Conservation (phyloP, 2,113 vertebrate species). For the Halichoerus grypus region DNA sequence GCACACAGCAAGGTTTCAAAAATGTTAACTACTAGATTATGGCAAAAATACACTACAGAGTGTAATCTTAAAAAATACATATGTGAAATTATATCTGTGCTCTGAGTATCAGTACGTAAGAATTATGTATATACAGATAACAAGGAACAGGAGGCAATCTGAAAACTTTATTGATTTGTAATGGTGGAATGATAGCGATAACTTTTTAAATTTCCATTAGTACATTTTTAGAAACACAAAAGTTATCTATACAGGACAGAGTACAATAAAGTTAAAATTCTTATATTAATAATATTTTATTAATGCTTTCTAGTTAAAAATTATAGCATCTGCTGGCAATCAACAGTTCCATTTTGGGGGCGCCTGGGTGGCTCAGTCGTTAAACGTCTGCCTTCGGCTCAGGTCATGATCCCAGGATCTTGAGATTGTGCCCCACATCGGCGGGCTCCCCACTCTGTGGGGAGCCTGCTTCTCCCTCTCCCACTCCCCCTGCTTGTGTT, state of each 20-base stretch:
- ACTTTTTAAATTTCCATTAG: background rate
- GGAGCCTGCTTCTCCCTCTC: no score
- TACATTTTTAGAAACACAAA: background rate
- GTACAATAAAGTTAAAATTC: background rate
- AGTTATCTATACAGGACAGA: background rate
- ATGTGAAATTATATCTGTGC: background rate
- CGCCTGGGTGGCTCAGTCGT: no score
- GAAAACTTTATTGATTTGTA: background rate
- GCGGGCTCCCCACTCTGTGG: no score
- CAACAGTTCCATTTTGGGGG: background rate
- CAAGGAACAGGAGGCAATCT: background rate
- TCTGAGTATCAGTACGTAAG: background rate
- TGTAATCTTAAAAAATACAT: background rate
- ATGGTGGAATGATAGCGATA: background rate
- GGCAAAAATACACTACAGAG: background rate
- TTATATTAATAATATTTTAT: background rate
- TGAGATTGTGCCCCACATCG: no score
- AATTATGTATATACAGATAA: background rate
- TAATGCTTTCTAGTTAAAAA: conserved; percentile 35
- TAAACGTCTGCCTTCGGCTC: no score
- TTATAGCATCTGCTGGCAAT: background rate
- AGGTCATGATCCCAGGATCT: no score
- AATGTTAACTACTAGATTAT: background rate
- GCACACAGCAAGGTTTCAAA: background rate
- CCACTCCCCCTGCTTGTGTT: no score